Evolutionary conservation across 1,140 invertebrate genomes (phyloP).

Genomic region (Propsilocerus akamusi): DNA sequence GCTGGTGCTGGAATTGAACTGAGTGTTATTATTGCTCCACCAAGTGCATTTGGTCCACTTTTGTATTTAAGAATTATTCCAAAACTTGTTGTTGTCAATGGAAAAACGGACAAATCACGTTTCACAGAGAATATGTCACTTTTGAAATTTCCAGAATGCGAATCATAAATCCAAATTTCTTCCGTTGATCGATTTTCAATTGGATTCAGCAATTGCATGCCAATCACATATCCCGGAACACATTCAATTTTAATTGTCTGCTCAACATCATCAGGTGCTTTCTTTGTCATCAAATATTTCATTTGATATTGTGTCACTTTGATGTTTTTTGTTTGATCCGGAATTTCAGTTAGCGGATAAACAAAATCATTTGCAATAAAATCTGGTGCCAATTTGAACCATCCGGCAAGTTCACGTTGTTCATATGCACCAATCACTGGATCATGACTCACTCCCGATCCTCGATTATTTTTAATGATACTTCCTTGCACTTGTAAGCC

Average conservation of each 20-base stretch:
- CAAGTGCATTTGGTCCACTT: conserved; percentile 57
- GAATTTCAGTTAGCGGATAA: conserved; percentile 50
- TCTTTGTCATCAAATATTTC: conserved; percentile 54
- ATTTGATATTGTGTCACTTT: conserved; percentile 51
- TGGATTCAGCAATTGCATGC: conserved; percentile 69
- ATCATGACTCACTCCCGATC: conserved; percentile 83
- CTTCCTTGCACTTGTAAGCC: conserved; percentile 62
- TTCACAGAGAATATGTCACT: conserved; percentile 56
- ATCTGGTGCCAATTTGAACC: conserved; percentile 55
- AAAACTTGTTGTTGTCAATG: conserved; percentile 67
- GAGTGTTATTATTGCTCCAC: conserved; percentile 64
- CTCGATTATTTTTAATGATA: conserved; percentile 62
- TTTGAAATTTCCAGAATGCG: conserved; percentile 35
- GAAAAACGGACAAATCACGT: conserved; percentile 69
- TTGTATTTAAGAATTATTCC: conserved; percentile 63
- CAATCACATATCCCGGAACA: conserved; percentile 55
- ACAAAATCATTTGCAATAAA: conserved; percentile 41
- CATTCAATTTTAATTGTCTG: conserved; percentile 40
- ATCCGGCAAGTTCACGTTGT: conserved; percentile 80
- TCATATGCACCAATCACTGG: conserved; percentile 65
- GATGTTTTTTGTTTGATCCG: conserved; percentile 35
- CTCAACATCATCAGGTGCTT: conserved; percentile 35
- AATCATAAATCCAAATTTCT: conserved; percentile 57
- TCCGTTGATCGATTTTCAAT: conserved; percentile 75
- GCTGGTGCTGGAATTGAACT: conserved; percentile 51